Percentiles rank a stretch among this genome's conserved stretches.
Conservation (phyloP, 2,888 invertebrate genomes). For the Rutpela maculata region DNA sequence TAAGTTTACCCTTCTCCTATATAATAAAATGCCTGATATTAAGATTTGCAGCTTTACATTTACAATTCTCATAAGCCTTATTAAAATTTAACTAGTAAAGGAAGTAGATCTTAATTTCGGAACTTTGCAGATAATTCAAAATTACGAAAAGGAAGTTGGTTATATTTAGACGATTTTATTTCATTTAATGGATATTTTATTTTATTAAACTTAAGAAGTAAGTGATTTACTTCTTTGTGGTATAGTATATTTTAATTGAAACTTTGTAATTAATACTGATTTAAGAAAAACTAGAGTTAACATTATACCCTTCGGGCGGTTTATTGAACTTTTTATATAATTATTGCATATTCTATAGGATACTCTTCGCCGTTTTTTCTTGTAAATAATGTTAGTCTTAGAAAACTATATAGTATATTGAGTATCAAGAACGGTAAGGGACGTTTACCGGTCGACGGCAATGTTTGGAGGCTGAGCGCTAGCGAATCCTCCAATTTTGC, state of each 20-base stretch:
- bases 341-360: no score
- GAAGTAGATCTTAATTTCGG: constrained; percentile 39
- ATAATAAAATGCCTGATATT: constrained; percentile 54
- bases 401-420: no score
- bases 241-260: not conserved
- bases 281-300: no score
- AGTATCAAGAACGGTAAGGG: no score
- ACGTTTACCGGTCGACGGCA: no score
- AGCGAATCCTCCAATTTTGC: no score
- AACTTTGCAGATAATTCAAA: constrained; percentile 43
- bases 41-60: constrained; percentile 51
- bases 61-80: constrained; percentile 47
- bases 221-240: not conserved
- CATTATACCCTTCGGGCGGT: no score
- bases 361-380: no score
- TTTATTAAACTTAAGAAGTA: not conserved
- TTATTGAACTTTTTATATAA: no score
- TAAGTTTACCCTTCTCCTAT: constrained; percentile 52
- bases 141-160: constrained; percentile 26
- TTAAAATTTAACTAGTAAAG: constrained; percentile 44
- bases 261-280: no score
- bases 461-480: no score
- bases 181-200: not conserved
- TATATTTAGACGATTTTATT: not conserved
- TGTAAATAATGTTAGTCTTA: no score